Percentiles rank a stretch among this genome's conserved stretches.
Evolutionary conservation across 2,113 vertebrate genomes (phyloP).

Genomic region (Pteropus alecto): DNA sequence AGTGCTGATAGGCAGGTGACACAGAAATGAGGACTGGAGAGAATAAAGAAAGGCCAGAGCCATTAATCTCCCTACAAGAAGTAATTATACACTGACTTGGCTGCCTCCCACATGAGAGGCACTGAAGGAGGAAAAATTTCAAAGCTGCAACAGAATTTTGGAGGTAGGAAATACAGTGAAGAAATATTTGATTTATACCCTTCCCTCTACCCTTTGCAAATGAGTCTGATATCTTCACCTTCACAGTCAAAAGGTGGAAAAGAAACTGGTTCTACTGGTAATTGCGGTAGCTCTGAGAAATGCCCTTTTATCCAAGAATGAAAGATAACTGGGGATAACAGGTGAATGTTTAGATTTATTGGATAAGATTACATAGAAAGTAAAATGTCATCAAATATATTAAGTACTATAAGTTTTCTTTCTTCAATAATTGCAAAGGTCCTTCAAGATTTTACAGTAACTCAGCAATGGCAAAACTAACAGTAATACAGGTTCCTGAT

Average conservation of each 20-base stretch:
- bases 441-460: constrained; percentile 23
- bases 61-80: constrained; percentile 51
- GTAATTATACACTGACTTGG: constrained; percentile 17
- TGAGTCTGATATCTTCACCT: not conserved
- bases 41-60: constrained; percentile 33
- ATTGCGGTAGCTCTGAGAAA: not conserved
- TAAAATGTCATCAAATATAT: constrained; percentile 21
- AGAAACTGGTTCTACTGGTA: not conserved
- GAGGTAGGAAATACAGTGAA: constrained; percentile 22
- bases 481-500: not conserved
- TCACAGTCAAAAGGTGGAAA: constrained; percentile 14
- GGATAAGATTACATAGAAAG: not conserved
- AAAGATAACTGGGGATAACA: constrained; percentile 10
- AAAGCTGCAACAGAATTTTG: constrained; percentile 12
- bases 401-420: not conserved
- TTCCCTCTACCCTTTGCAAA: not conserved
- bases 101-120: constrained; percentile 7
- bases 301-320: not conserved
- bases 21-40: not conserved
- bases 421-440: not conserved
- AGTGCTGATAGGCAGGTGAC: constrained; percentile 38
- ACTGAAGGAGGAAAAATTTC: constrained; percentile 31
- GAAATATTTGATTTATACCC: not conserved
- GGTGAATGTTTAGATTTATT: not conserved
- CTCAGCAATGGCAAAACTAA: not conserved